Evolutionary conservation across 2,888 invertebrate species (phyloP).

Genomic region (Onthophagus sagittarius): DNA sequence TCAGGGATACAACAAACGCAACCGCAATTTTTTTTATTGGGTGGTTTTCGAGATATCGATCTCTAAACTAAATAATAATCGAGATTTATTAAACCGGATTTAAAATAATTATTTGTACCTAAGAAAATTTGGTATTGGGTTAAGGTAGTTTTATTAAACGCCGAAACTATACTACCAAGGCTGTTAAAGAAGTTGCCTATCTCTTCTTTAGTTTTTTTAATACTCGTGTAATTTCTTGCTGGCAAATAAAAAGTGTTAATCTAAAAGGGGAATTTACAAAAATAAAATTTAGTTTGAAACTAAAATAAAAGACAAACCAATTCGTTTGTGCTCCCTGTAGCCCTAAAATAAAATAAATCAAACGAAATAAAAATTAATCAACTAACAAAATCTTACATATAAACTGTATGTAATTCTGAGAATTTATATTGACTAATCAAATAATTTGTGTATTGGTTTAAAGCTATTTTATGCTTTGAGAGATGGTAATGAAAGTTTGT

Average conservation of each 20-base stretch:
- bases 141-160: conserved; percentile 35
- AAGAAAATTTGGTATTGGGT: conserved; percentile 36
- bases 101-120: conserved; percentile 29
- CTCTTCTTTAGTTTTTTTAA: conserved; percentile 32
- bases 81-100: too few relatives aligned
- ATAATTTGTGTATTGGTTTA: conserved; percentile 71
- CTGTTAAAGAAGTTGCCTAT: conserved; percentile 36
- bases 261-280: conserved; percentile 28
- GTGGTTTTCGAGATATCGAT: too few relatives aligned
- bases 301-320: conserved; percentile 31
- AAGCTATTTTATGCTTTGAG: conserved; percentile 64
- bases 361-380: conserved; percentile 14
- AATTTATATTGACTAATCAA: conserved; percentile 64
- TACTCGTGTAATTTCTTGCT: conserved; percentile 33
- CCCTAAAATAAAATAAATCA: conserved; percentile 34
- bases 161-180: conserved; percentile 33
- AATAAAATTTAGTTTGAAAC: conserved; percentile 13
- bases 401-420: conserved; percentile 65
- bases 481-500: conserved; percentile 68
- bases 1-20: too few relatives aligned
- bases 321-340: conserved; percentile 37
- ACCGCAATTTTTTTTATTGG: too few relatives aligned
- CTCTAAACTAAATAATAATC: too few relatives aligned
- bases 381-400: conserved; percentile 57
- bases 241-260: conserved; percentile 39